phyloP scores from a whole-genome alignment of 2,797 vertebrate species.

The Ceyx erithaca region DNA sequence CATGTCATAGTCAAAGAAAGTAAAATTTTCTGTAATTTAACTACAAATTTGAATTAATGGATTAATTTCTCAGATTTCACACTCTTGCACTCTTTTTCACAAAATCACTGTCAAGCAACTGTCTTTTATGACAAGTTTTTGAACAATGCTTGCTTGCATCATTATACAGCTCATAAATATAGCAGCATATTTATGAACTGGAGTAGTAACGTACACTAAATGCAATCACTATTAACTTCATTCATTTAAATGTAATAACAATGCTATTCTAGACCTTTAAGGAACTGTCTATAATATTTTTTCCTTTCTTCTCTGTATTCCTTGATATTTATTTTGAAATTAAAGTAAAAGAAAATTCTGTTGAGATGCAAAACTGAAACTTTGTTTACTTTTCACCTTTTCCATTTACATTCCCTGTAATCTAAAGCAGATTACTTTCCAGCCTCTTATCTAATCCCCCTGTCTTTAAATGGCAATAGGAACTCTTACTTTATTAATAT shows the following conservation, averaged over 20 bases:
- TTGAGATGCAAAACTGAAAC: not conserved
- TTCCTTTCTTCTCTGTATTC: not conserved
- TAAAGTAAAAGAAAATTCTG: not conserved
- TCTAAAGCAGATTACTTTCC: not conserved
- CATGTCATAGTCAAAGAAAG: not conserved
- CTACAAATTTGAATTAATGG: not conserved
- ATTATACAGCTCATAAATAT: not conserved
- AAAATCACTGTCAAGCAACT: not conserved
- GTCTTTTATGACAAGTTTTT: not conserved
- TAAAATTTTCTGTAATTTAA: not conserved
- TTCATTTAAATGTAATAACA: not conserved
- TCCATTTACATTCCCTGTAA: not conserved
- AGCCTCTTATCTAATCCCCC: not conserved
- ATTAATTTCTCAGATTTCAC: not conserved
- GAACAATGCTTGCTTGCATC: not conserved
- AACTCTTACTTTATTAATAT: not conserved
- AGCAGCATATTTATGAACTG: not conserved
- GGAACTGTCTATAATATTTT: not conserved
- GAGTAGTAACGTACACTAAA: not conserved
- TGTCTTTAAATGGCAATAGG: not conserved
- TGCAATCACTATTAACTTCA: not conserved
- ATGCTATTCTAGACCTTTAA: not conserved
- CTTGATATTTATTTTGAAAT: not conserved
- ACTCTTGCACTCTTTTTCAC: not conserved
- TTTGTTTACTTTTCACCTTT: not conserved